phyloP scores from a whole-genome alignment of 2,797 vertebrate species.

The Chelon auratus region DNA sequence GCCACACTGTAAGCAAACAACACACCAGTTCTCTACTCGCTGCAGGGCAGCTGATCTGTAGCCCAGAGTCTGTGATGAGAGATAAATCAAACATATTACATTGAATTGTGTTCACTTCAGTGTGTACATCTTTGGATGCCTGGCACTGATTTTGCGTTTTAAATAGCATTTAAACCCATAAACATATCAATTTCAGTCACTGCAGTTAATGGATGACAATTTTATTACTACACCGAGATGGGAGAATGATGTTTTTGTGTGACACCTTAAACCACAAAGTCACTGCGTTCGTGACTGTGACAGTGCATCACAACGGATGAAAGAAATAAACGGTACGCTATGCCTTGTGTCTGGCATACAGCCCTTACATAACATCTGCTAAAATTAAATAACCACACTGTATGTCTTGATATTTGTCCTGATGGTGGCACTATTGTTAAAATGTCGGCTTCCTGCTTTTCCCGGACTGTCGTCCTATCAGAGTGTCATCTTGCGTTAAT shows the following conservation, averaged over 20 bases:
- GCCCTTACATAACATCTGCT: not conserved
- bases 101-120: not conserved
- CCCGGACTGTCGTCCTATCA: constrained; percentile 17
- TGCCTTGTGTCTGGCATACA: not conserved
- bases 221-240: too few relatives aligned
- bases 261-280: not conserved
- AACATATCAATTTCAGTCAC: too few relatives aligned
- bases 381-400: not conserved
- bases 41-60: constrained; percentile 1
- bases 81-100: not conserved
- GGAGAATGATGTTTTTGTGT: too few relatives aligned
- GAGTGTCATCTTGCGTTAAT: constrained; percentile 34
- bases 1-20: not conserved
- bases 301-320: too few relatives aligned
- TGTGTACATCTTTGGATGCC: not conserved
- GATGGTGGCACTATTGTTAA: constrained; percentile 25
- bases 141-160: too few relatives aligned
- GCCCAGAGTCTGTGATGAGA: not conserved
- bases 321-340: not conserved
- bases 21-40: not conserved
- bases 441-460: constrained; percentile 36
- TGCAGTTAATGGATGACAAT: too few relatives aligned
- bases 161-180: too few relatives aligned
- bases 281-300: not conserved
- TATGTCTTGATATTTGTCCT: constrained; percentile 15